Evolutionary conservation across 2,888 invertebrate genomes (phyloP), one percentile per base, ranked within the genome.

Genomic region (Diadegma fenestrale): DNA sequence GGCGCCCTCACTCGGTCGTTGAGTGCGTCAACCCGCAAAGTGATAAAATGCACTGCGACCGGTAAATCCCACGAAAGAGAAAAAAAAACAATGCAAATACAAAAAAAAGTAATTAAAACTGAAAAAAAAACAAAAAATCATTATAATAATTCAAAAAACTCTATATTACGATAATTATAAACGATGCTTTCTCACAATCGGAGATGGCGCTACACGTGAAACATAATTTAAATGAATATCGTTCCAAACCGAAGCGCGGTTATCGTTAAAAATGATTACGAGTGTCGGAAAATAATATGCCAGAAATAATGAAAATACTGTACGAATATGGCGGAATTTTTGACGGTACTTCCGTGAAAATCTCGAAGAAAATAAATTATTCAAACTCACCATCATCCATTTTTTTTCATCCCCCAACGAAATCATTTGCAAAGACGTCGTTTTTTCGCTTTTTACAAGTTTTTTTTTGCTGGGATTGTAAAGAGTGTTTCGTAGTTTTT

Each of bases 141-240:
- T 51, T 22, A 54, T 54, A 26, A 26, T 54, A 54, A 54, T 63
- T 69, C 77, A 54, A 80, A 64, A 80, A 85, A 84, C 84, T 84
- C 63, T 83, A 72, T 80, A 83, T 80, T 51, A 83, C 68, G 76
- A 79, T 86, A 69, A 84, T 85, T 48, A 54, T 54, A 54, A 87
- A 88, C 80, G 86, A 88, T 86, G 88, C 87, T 88, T 88, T 87
- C 88, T 81, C 87, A 72, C 87, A 80, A 85, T 75, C 72, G 82
- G 87, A 76, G 88, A 88, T 83, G 88, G 87, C 88, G 86, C 88
- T 84, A 87, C 82, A 58, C 83, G 86, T 87, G 85, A 89, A 89
- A 89, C 89, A 88, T 89, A 89, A 84, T 82, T 86, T 22, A 22
- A 90, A 82, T 87, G 88, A 86, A 87, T 76, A 51, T 51, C 48